Base-by-base conservation (phyloP, 2,113 vertebrate genomes). In the Leuciscus idus region DNA sequence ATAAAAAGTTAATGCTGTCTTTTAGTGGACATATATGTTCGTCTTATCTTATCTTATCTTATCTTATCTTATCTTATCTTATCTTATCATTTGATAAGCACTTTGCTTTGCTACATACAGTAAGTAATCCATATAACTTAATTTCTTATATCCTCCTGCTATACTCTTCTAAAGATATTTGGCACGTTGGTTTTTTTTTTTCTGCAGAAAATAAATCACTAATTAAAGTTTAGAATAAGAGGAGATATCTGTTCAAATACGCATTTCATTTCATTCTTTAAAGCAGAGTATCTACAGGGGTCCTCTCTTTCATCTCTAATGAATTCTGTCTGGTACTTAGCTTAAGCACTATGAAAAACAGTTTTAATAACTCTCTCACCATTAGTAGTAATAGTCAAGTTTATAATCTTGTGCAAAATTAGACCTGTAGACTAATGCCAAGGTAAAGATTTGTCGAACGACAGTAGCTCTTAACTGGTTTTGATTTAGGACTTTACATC, bases 291-390 rank as follows among this genome's bases (percentile, higher is more conserved):
- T 75, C 73, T 23, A 50, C n/a, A 28, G 73, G 72, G 43, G 23
- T 75, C 43, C n/a, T 75, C n/a, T 48, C 39, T 75, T 75, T 75
- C 12, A 48, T 50, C 73, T 50, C 23, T 74, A 48, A 48, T 48
- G n/a, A 74, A 74, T 46, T 74, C 2, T 8, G 23, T 74, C 43
- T 74, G 13, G 26, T 64, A 17, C 12, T 43, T 43, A n/a, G 36
- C 10, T 46, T 26, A 46, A 46, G 43, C 23, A 9, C 2, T 75
- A 48, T 48, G 11, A 17, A 74, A 75, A 48, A 46, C 11, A 46
- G 23, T 48, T 48, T 23, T 48, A 46, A n/a, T 46, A 48, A 75
- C 43, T 3, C 23, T 7, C 23, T 74, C 2, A 8, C 43, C 48
- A 46, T 74, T 48, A 48, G 13, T 48, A 75, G 10, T 57, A 21